A percentile compares a stretch with the other conserved stretches of the same genome.
These are phyloP conservation scores for Campopleginae sp. DNA, from an alignment of 2,888 invertebrate genomes.

Conservation along the genomic window DNA sequence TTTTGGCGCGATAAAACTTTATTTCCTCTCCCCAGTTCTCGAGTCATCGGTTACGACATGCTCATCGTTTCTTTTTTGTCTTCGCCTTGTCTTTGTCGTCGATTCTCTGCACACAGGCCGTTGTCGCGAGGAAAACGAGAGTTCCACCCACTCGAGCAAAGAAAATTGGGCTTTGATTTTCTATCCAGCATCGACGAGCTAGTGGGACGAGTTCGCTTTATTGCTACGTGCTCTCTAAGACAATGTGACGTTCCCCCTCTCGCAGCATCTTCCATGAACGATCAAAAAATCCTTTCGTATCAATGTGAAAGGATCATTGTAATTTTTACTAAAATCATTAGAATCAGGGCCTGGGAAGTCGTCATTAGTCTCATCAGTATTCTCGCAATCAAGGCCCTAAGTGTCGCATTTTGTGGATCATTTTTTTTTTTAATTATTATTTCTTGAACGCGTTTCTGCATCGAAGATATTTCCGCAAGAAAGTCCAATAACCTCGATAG, in stretches of 20 bases:
- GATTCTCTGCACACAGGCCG: slow-evolving; percentile 44
- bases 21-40: slow-evolving; percentile 60
- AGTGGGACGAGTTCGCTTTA: slow-evolving; percentile 35
- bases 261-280: neutral
- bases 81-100: slow-evolving; percentile 34
- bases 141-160: slow-evolving; percentile 53
- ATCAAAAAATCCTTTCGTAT: slow-evolving; percentile 10
- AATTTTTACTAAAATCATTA: no score
- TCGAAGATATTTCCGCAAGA: slow-evolving; percentile 7
- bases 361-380: no score
- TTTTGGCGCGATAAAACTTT: slow-evolving; percentile 64
- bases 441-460: slow-evolving; percentile 20
- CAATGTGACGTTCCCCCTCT: neutral
- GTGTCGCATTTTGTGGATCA: neutral
- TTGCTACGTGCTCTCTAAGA: slow-evolving; percentile 25
- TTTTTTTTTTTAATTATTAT: slow-evolving; percentile 7
- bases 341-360: no score
- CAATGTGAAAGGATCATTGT: neutral
- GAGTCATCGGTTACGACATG: slow-evolving; percentile 60
- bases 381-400: no score
- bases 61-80: slow-evolving; percentile 39
- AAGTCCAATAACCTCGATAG: slow-evolving; percentile 73
- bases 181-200: slow-evolving; percentile 38
- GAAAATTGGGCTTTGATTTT: slow-evolving; percentile 65
- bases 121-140: slow-evolving; percentile 50